phyloP scores from a whole-genome alignment of 2,797 vertebrate genomes.

The Anolis apletophallus region DNA sequence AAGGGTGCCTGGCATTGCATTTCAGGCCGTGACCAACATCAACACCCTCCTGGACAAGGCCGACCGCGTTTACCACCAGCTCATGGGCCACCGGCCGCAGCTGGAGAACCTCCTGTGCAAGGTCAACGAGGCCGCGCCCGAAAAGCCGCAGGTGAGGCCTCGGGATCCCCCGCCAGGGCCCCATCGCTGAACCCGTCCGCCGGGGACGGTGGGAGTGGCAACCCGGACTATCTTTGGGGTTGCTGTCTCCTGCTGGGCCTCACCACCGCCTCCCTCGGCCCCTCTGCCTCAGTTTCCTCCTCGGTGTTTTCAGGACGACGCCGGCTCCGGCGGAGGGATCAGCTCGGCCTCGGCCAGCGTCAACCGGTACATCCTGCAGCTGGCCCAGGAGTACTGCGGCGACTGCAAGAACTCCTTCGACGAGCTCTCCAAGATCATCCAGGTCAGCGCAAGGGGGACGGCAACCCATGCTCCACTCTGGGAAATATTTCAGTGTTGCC shows the following conservation, averaged over 20 bases:
- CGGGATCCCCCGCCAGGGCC: too few species aligned
- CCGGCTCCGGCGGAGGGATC: slow-evolving; percentile 88
- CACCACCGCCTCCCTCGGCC: background rate
- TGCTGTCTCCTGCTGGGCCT: background rate
- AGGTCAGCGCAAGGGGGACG: slow-evolving; percentile 82
- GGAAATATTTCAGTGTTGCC: too few species aligned
- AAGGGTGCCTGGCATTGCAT: background rate
- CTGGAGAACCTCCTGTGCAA: slow-evolving; percentile 95
- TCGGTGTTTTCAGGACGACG: slow-evolving; percentile 86
- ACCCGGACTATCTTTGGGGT: rapidly evolving
- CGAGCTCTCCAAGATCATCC: slow-evolving; percentile 98
- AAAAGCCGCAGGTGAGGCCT: slow-evolving; percentile 91
- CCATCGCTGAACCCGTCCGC: too few species aligned
- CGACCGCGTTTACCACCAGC: slow-evolving; percentile 97
- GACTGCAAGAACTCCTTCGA: slow-evolving; percentile 99
- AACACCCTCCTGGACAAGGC: slow-evolving; percentile 98
- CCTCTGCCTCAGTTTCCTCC: background rate
- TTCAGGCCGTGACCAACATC: slow-evolving; percentile 97
- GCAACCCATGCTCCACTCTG: too few species aligned
- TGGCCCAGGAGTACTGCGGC: slow-evolving; percentile 97
- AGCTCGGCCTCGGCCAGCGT: slow-evolving; percentile 94
- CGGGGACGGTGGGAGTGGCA: too few species aligned
- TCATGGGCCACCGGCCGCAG: slow-evolving; percentile 97
- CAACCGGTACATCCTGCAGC: slow-evolving; percentile 96
- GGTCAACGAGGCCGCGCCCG: slow-evolving; percentile 97